These are phyloP conservation scores for Mormyrus proboscirostris DNA, from an alignment of 2,797 vertebrate genomes.

Conservation along the genomic window DNA sequence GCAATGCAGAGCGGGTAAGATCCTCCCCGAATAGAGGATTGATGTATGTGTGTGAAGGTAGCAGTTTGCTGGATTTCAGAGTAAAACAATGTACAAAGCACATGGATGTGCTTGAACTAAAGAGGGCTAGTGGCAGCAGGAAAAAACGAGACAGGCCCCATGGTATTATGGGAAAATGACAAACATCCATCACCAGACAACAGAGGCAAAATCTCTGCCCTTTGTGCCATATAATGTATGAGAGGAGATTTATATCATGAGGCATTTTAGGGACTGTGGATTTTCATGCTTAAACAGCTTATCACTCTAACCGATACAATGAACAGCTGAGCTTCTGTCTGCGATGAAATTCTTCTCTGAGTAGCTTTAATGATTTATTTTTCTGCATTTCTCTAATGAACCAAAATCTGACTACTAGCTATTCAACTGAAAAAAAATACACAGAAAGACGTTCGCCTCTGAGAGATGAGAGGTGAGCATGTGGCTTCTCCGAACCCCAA, in stretches of 20 bases:
- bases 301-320: background rate
- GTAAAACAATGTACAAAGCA: background rate
- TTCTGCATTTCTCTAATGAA: background rate
- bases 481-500: background rate
- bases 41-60: background rate
- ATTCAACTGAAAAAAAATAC: background rate
- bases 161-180: background rate
- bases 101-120: background rate
- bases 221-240: background rate
- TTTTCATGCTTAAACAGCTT: background rate
- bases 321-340: background rate
- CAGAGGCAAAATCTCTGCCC: background rate
- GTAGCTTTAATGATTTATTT: background rate
- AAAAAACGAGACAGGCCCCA: background rate
- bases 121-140: background rate
- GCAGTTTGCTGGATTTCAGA: background rate
- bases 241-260: background rate
- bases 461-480: background rate
- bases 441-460: background rate
- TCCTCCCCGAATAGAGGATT: background rate
- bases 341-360: background rate
- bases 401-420: background rate
- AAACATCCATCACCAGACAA: background rate
- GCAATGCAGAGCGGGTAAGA: background rate
- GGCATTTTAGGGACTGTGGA: background rate